Conservation (phyloP, 2,113 vertebrate genomes). For the Piaya cayana region DNA sequence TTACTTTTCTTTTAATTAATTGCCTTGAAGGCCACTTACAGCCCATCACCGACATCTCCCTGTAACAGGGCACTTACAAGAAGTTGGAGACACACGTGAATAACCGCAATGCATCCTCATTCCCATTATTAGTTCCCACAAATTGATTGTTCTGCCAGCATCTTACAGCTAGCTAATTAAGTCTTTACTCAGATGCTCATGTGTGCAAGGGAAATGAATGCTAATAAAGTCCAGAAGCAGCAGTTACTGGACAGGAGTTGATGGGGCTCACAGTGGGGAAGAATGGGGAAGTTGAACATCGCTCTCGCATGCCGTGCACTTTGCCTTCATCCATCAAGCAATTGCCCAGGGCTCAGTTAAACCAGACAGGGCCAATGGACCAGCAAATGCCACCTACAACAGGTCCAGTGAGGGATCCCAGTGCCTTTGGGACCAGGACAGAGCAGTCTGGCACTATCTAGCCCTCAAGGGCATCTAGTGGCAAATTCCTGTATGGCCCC, state of each 20-base stretch:
- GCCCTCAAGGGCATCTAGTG: neutral
- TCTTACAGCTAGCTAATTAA: neutral
- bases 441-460: too few species aligned
- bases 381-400: neutral
- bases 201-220: neutral
- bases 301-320: accelerated
- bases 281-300: neutral
- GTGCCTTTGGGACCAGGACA: neutral
- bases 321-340: neutral
- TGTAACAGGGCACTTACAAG: neutral
- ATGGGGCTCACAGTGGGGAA: neutral
- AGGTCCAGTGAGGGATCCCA: neutral
- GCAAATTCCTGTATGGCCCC: neutral
- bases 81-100: neutral
- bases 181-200: neutral
- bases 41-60: neutral
- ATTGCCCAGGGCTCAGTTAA: neutral
- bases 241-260: neutral
- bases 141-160: neutral
- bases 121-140: neutral
- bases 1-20: neutral
- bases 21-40: neutral
- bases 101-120: neutral
- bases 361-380: neutral
- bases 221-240: neutral